These are phyloP conservation scores for Timema podura DNA, from an alignment of 2,888 invertebrate genomes.

Conservation along the genomic window DNA sequence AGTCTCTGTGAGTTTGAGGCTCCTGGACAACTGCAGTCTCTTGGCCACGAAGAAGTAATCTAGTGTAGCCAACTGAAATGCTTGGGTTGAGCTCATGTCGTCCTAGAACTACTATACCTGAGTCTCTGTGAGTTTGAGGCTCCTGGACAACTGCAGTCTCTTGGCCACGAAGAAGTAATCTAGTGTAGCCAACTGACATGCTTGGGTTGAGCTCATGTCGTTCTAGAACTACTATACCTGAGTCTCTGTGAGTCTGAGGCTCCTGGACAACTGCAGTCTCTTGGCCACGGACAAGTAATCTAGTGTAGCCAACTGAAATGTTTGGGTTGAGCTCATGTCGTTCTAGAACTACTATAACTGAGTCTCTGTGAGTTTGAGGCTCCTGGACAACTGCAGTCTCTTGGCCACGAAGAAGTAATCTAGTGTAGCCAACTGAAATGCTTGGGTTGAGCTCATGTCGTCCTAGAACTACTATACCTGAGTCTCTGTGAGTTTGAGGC, in stretches of 20 bases:
- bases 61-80: too few species aligned
- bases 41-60: conserved; percentile 88
- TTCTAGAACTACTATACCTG: conserved; percentile 80
- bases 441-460: too few species aligned
- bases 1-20: conserved; percentile 83
- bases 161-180: conserved; percentile 88
- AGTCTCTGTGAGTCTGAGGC: conserved; percentile 80
- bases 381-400: conserved; percentile 75
- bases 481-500: conserved; percentile 76
- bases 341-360: conserved; percentile 80
- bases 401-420: conserved; percentile 88
- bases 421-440: too few species aligned
- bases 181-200: too few species aligned
- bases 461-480: conserved; percentile 87
- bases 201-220: too few species aligned
- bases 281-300: conserved; percentile 88
- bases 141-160: conserved; percentile 75
- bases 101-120: conserved; percentile 87
- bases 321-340: too few species aligned
- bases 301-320: too few species aligned
- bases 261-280: conserved; percentile 75
- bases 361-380: conserved; percentile 80
- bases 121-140: conserved; percentile 83
- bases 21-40: conserved; percentile 75
- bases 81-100: too few species aligned